These are phyloP conservation scores for Thrips palmi DNA, from an alignment of 1,140 invertebrate species.

Conservation along the genomic window DNA sequence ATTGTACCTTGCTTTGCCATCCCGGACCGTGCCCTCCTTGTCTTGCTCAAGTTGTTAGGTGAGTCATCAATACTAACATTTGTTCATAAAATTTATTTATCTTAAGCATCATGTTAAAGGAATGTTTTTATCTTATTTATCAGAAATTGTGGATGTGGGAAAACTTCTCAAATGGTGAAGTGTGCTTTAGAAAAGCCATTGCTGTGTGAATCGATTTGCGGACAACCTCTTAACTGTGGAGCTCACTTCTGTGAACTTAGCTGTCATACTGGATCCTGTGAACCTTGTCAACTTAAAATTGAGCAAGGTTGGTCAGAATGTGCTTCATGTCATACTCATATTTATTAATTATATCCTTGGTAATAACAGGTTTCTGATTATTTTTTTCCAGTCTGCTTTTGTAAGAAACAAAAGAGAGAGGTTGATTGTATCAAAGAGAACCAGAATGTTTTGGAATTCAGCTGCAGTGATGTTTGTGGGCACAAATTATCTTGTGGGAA, in stretches of 20 bases:
- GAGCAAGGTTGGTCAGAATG: constrained; percentile 25
- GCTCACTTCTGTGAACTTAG: constrained; percentile 31
- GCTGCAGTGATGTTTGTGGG: constrained; percentile 49
- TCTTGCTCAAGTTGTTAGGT: constrained; percentile 28
- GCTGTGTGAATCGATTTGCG: constrained; percentile 51
- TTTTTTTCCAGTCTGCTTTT: constrained; percentile 36
- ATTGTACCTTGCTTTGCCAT: constrained; percentile 76
- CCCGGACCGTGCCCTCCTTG: constrained; percentile 66
- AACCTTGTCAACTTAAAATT: constrained; percentile 30
- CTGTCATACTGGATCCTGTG: constrained; percentile 35
- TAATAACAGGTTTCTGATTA: constrained; percentile 9
- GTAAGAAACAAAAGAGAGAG: constrained; percentile 30
- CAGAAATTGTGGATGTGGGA: constrained; percentile 53
- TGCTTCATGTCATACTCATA: not conserved
- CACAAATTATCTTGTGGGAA: constrained; percentile 51
- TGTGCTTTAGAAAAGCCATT: constrained; percentile 48
- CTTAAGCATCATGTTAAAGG: no score
- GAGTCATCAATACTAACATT: no score
- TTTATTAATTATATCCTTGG: constrained; percentile 7
- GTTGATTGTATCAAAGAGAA: constrained; percentile 21
- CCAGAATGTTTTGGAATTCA: constrained; percentile 22
- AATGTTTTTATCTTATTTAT: constrained; percentile 12
- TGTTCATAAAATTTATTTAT: constrained; percentile 10
- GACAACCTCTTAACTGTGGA: constrained; percentile 49
- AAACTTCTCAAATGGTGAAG: constrained; percentile 41